These are phyloP conservation scores for Nebria brevicollis DNA, from an alignment of 2,888 invertebrate species.

Conservation along the genomic window DNA sequence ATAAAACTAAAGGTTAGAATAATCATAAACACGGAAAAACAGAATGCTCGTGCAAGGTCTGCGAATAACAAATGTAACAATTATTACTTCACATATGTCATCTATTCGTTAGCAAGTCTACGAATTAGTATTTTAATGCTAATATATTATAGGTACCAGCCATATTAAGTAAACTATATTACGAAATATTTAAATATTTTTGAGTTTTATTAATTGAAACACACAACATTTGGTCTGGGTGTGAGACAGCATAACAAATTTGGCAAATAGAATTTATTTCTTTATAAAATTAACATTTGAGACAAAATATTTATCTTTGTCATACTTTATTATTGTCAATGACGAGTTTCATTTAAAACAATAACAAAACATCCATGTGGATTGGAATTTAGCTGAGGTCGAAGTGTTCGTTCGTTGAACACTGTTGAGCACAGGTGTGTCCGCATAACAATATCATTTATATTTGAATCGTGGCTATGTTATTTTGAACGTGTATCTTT, in stretches of 20 bases:
- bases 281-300: too few relatives aligned
- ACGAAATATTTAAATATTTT: not conserved
- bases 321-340: too few relatives aligned
- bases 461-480: slow-evolving; percentile 9
- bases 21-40: too few relatives aligned
- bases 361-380: not conserved
- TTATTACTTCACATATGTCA: not conserved
- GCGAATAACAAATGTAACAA: not conserved
- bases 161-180: not conserved
- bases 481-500: slow-evolving; percentile 9
- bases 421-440: slow-evolving; percentile 6
- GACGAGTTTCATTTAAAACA: not conserved
- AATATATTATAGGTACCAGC: not conserved
- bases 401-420: not conserved
- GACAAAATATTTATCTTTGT: too few relatives aligned
- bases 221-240: not conserved
- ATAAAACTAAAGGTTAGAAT: too few relatives aligned
- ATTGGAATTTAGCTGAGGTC: slow-evolving; percentile 2
- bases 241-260: too few relatives aligned
- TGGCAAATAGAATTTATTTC: too few relatives aligned
- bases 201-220: not conserved
- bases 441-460: slow-evolving; percentile 13
- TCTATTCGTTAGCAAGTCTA: not conserved
- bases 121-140: not conserved
- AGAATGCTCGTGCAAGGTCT: not conserved